Percentiles rank a stretch among this genome's conserved stretches.
phyloP scores from a whole-genome alignment of 2,797 vertebrate genomes.

The Cyclopterus lumpus region DNA sequence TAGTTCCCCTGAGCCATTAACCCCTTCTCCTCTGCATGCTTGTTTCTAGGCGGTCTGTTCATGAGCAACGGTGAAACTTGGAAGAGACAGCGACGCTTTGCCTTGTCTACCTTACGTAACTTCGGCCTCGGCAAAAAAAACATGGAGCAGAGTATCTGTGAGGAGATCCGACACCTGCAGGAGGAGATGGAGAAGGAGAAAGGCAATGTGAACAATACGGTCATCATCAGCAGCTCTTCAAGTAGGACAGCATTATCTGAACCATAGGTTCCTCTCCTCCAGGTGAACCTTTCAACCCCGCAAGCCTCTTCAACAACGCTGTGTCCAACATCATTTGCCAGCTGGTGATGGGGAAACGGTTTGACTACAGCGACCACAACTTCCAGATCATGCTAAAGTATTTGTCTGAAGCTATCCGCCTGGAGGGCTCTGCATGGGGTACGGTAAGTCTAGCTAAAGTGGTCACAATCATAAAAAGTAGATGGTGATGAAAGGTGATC shows the following conservation, averaged over 20 bases:
- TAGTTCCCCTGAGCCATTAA: not conserved
- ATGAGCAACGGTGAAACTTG: constrained; percentile 72
- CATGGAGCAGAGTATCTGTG: constrained; percentile 72
- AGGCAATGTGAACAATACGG: constrained; percentile 44
- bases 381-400: constrained; percentile 68
- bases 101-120: constrained; percentile 69
- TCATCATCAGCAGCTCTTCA: not conserved
- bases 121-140: constrained; percentile 72
- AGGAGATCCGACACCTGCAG: constrained; percentile 67
- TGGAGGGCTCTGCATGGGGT: constrained; percentile 53
- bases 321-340: constrained; percentile 81
- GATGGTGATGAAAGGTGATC: not conserved
- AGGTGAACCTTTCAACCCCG: constrained; percentile 72
- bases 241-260: not conserved
- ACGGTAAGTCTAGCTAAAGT: constrained; percentile 65
- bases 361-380: constrained; percentile 71
- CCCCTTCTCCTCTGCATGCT: not conserved
- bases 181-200: constrained; percentile 70
- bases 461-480: not conserved
- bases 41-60: constrained; percentile 66
- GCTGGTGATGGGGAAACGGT: constrained; percentile 76
- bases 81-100: constrained; percentile 73
- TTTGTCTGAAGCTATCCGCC: too few species aligned
- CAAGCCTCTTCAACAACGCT: constrained; percentile 69
- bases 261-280: not conserved